These are phyloP conservation scores for Xiphophorus maculatus DNA, from an alignment of 2,113 vertebrate species.

Conservation along the genomic window DNA sequence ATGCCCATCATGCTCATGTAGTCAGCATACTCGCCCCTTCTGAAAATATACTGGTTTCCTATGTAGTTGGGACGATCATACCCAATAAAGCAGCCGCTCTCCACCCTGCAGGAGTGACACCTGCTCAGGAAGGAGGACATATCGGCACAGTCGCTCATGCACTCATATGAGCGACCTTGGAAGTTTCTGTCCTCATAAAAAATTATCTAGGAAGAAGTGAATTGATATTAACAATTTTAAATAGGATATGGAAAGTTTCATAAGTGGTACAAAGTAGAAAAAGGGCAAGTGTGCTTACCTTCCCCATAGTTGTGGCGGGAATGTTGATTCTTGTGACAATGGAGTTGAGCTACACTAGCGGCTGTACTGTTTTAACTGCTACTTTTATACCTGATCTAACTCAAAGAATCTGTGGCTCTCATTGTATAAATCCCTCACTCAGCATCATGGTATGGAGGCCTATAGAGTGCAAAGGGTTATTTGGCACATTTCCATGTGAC, in stretches of 20 bases:
- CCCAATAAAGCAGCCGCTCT: no score
- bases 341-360: constrained; percentile 49
- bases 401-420: constrained; percentile 53
- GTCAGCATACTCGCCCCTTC: no score
- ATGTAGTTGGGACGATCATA: no score
- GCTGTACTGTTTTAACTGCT: constrained; percentile 50
- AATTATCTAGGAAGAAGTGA: constrained; percentile 53
- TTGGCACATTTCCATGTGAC: constrained; percentile 62
- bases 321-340: constrained; percentile 37
- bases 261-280: constrained; percentile 6
- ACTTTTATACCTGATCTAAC: constrained; percentile 74
- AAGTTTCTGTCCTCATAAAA: constrained; percentile 81
- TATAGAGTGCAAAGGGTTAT: constrained; percentile 55
- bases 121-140: no score
- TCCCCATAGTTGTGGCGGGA: constrained; percentile 65
- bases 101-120: no score
- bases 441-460: constrained; percentile 71
- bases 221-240: background rate
- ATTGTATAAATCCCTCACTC: constrained; percentile 71
- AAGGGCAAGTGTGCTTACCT: constrained; percentile 41
- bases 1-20: no score
- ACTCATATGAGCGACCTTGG: constrained; percentile 62
- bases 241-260: background rate
- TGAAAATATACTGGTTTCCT: no score
- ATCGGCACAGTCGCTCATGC: no score